A percentile compares a stretch with the other conserved stretches of the same genome.
Evolutionary conservation across 37 sponge, comb jelly and placozoan genomes (phyloP).

Genomic region (Aplysina aerophoba): DNA sequence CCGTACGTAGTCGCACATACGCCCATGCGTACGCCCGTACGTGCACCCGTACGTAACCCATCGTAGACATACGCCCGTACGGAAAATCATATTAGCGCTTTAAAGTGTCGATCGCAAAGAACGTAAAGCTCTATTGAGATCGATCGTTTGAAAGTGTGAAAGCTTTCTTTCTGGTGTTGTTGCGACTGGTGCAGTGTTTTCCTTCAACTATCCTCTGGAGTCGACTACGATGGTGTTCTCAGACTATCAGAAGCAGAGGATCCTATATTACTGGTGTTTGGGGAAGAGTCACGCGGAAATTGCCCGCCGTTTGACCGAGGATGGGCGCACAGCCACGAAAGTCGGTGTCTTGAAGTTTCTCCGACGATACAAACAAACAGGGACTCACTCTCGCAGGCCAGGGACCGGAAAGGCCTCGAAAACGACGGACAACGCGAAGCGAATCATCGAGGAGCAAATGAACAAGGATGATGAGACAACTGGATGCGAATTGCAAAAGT

Average conservation of each 20-base stretch:
- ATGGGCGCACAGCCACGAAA: constrained; percentile 15
- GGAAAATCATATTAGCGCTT: too few species aligned
- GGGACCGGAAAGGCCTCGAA: constrained; percentile 4
- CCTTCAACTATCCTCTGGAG: too few species aligned
- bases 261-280: not conserved
- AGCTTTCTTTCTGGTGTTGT: too few species aligned
- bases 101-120: too few species aligned
- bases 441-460: constrained; percentile 27
- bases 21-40: too few species aligned
- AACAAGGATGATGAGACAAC: constrained; percentile 10
- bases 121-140: too few species aligned
- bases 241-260: constrained; percentile 23
- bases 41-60: too few species aligned
- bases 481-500: not conserved
- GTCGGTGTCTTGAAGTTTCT: constrained; percentile 12
- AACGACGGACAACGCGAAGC: not conserved
- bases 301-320: not conserved
- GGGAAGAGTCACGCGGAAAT: constrained; percentile 19
- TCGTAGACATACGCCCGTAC: too few species aligned
- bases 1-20: too few species aligned
- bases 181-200: too few species aligned
- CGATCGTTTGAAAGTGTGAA: too few species aligned
- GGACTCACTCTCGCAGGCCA: not conserved
- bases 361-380: not conserved
- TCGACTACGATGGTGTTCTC: constrained; percentile 27